A percentile compares a stretch with the other conserved stretches of the same genome.
Evolutionary conservation across 2,797 vertebrate genomes (phyloP).

Genomic region (Crotalus adamanteus): DNA sequence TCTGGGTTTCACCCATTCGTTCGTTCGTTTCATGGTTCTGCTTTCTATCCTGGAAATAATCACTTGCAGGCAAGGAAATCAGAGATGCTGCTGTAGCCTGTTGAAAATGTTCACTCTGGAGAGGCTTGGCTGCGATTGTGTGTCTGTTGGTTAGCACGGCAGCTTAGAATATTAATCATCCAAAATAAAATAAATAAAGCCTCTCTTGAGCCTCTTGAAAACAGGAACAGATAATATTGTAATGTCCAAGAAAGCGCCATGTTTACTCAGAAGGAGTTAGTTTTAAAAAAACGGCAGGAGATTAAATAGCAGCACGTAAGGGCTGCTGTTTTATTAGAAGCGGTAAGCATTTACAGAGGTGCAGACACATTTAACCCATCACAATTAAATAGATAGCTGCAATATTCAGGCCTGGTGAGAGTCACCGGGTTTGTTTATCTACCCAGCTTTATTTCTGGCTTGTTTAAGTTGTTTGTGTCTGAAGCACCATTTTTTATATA

Average conservation of each 20-base stretch:
- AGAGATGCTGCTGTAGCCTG: neutral
- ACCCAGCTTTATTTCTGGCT: too few species aligned
- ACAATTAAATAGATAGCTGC: neutral
- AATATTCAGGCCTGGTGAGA: neutral
- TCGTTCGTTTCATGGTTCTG: neutral
- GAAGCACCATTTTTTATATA: neutral
- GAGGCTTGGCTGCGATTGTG: neutral
- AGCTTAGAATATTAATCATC: neutral
- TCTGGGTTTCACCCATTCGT: neutral
- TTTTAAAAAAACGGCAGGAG: neutral
- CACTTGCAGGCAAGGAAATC: neutral
- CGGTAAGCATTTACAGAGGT: neutral
- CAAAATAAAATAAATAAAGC: neutral
- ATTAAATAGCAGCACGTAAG: neutral
- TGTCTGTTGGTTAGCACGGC: neutral
- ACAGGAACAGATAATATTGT: neutral
- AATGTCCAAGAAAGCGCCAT: neutral
- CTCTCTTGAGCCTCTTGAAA: neutral
- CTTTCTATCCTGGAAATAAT: neutral
- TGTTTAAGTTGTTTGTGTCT: neutral
- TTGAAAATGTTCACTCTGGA: neutral
- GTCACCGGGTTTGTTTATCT: too few species aligned
- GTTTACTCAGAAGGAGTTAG: neutral
- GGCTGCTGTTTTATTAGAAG: neutral
- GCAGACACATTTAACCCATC: neutral